Evolutionary conservation across 2,888 invertebrate genomes (phyloP), one percentile per base, ranked within the genome.

Genomic region (Nesidiocoris tenuis): DNA sequence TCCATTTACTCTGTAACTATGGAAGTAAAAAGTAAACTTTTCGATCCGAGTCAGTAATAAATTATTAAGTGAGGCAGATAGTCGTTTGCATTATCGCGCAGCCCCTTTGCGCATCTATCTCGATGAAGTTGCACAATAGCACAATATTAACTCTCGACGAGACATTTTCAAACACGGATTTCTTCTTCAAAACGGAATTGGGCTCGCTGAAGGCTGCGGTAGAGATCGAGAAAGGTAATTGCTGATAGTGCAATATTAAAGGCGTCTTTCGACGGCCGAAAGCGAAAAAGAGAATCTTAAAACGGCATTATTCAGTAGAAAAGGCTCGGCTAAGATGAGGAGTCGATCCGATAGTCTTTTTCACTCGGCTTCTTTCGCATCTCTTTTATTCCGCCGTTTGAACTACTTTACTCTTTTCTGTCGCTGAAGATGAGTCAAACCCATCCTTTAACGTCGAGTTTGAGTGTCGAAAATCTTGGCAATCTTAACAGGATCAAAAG

Each of bases 281-380:
- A 59, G 7, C 17, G n/a, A 19, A n/a, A 59, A 9, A 19, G 56
- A 16, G 21, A 67, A 56, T 55, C 55, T 55, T 19, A 22, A 67
- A 67, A 67, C 22, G 56, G 67, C 39, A 67, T 67, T 67, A 67
- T 67, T 67, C 21, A 67, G 67, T 19, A 5, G 17, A 19, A n/a
- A 17, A 19, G 59, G n/a, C n/a, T 39, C 39, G 39, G 12, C 5
- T 39, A 39, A 39, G 12, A 54, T 54, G 54, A 12, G 54, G 12
- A 39, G 39, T 39, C 39, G 3, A 3, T 39, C 12, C 39, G 39
- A 39, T 12, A 39, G 5, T 39, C 39, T 39, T 39, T 39, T 59
- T 19, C 59, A 17, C 59, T 59, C 59, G 7, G n/a, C n/a, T 59
- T 59, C 59, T 59, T 16, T 59, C 59, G n/a, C 3, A 59, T 5